Percentiles rank a stretch among this genome's conserved stretches.
phyloP scores from a whole-genome alignment of 2,797 vertebrate species.

The Catamblyrhynchus diadema region DNA sequence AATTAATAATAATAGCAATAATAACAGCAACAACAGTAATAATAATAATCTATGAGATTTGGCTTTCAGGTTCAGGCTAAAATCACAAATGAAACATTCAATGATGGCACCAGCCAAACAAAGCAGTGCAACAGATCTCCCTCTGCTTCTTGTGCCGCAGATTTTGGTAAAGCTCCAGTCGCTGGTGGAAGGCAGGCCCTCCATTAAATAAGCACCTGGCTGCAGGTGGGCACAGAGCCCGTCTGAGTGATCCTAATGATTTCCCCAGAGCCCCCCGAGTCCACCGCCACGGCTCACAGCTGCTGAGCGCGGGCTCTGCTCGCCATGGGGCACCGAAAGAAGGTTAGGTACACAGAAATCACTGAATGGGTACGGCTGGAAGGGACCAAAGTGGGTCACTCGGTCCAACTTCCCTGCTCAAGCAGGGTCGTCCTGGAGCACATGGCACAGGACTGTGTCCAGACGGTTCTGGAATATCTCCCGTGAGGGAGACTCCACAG shows the following conservation, averaged over 20 bases:
- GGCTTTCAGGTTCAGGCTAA: background rate
- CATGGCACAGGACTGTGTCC: background rate
- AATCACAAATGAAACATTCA: fast-evolving
- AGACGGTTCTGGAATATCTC: background rate
- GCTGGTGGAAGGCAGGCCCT: background rate
- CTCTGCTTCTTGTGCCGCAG: fast-evolving
- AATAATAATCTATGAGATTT: background rate
- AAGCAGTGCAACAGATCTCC: background rate
- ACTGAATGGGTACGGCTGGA: background rate
- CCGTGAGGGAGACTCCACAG: background rate
- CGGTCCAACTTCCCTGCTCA: background rate
- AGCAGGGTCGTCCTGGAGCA: background rate
- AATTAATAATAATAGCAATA: fast-evolving
- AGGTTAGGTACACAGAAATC: background rate
- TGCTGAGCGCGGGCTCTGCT: background rate
- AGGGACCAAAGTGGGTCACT: background rate
- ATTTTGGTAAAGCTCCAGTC: background rate
- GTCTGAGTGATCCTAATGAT: fast-evolving
- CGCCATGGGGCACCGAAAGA: no score
- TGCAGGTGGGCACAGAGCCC: background rate
- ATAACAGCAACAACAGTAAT: fast-evolving
- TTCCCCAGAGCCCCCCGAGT: fast-evolving
- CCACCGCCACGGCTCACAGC: background rate
- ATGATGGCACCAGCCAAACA: background rate
- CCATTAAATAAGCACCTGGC: background rate